These are phyloP conservation scores for Amiota communis DNA, from an alignment of 2,888 invertebrate species.

Conservation along the genomic window DNA sequence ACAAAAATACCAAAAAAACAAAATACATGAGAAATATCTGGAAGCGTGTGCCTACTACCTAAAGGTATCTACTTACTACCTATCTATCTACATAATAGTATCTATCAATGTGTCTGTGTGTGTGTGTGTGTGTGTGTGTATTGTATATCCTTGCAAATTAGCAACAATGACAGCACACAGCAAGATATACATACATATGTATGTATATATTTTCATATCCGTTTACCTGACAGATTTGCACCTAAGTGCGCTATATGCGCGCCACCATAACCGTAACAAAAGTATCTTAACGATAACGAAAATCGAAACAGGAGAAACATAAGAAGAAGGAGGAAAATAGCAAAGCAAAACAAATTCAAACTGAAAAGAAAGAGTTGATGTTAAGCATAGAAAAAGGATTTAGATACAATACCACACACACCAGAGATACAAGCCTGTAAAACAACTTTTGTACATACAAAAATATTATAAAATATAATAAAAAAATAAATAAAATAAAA, in stretches of 20 bases:
- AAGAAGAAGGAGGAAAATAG: not conserved
- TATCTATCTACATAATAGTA: not conserved
- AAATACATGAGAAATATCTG: too few relatives aligned
- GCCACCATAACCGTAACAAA: not conserved
- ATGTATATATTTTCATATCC: slow-evolving; percentile 33
- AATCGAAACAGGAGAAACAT: slow-evolving; percentile 45
- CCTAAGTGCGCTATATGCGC: slow-evolving; percentile 12
- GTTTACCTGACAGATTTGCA: slow-evolving; percentile 54
- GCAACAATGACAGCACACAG: slow-evolving; percentile 24
- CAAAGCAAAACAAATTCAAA: not conserved
- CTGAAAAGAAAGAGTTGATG: slow-evolving; percentile 17
- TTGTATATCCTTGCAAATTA: slow-evolving; percentile 44
- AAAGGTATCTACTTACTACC: too few relatives aligned
- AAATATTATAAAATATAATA: too few relatives aligned
- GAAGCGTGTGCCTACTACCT: too few relatives aligned
- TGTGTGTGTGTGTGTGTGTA: not conserved
- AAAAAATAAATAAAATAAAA: too few relatives aligned
- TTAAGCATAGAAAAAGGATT: slow-evolving; percentile 50
- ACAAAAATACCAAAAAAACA: not conserved
- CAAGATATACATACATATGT: too few relatives aligned
- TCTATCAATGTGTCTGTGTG: slow-evolving; percentile 4
- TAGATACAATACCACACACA: slow-evolving; percentile 28
- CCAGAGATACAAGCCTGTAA: too few relatives aligned
- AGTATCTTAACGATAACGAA: slow-evolving; percentile 46
- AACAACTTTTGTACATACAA: too few relatives aligned